Conservation (phyloP, 2,797 vertebrate genomes). For the Eurystomus glaucurus region DNA sequence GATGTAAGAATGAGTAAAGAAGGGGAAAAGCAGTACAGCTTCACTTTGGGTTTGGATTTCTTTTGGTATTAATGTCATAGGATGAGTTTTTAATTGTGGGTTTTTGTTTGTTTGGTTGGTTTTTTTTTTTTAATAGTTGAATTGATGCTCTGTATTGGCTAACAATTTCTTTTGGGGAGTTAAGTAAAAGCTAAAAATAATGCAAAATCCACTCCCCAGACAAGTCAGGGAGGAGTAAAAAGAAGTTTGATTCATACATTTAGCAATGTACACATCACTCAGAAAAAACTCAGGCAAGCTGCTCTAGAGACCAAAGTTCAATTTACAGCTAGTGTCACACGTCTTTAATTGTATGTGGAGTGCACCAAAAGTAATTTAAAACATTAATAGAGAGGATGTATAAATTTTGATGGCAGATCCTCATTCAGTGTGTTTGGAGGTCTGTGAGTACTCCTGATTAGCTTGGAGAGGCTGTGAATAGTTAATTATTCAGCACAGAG, state of each 20-base stretch:
- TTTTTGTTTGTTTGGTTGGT: neutral
- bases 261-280: neutral
- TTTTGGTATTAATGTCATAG: neutral
- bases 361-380: neutral
- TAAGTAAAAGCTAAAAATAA: neutral
- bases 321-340: neutral
- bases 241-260: neutral
- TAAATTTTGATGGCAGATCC: neutral
- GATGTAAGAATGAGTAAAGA: neutral
- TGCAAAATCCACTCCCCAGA: neutral
- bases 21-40: neutral
- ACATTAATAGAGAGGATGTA: neutral
- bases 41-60: neutral
- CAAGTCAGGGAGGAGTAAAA: neutral
- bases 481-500: slow-evolving; percentile 61
- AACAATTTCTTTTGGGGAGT: neutral
- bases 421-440: neutral
- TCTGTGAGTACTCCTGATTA: neutral
- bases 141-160: neutral
- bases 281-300: neutral
- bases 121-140: neutral
- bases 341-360: fast-evolving
- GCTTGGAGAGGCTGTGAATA: neutral
- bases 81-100: neutral
- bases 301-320: neutral